phyloP scores from a whole-genome alignment of 2,113 vertebrate species.

The Nycticryphes semicollaris region DNA sequence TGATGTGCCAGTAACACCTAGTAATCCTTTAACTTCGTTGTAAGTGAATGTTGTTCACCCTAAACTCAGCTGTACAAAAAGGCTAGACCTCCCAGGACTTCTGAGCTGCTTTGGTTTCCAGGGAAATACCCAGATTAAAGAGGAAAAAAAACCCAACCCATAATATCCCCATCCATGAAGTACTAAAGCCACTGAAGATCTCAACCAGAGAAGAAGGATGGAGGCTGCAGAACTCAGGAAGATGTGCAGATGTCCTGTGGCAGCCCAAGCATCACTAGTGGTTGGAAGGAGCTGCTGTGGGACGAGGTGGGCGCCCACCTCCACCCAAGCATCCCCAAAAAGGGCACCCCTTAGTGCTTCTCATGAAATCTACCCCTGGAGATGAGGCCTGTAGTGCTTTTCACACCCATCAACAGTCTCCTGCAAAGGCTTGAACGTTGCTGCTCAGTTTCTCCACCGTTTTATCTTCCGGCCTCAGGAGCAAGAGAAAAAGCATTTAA shows the following conservation, averaged over 20 bases:
- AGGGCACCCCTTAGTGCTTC: not conserved
- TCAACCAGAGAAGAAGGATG: not conserved
- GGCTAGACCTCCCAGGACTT: not conserved
- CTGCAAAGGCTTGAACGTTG: not conserved
- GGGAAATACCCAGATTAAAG: not conserved
- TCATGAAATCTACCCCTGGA: not conserved
- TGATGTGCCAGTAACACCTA: not conserved
- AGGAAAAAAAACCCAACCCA: not conserved
- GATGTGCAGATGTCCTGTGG: not conserved
- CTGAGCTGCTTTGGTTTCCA: not conserved
- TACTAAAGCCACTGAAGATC: not conserved
- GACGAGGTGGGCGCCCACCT: not conserved
- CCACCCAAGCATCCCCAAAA: not conserved
- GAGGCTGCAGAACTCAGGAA: not conserved
- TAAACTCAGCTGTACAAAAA: not conserved
- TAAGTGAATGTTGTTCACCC: not conserved
- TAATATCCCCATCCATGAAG: accelerated
- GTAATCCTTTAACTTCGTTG: not conserved
- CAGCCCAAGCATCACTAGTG: not conserved
- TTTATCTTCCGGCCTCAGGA: not conserved
- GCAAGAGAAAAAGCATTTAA: not conserved
- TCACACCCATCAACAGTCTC: not conserved
- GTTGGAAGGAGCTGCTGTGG: not conserved
- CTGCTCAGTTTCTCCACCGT: not conserved
- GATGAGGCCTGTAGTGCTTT: not conserved